Evolutionary conservation across 2,888 invertebrate genomes (phyloP).

Genomic region (Thyatira batis): DNA sequence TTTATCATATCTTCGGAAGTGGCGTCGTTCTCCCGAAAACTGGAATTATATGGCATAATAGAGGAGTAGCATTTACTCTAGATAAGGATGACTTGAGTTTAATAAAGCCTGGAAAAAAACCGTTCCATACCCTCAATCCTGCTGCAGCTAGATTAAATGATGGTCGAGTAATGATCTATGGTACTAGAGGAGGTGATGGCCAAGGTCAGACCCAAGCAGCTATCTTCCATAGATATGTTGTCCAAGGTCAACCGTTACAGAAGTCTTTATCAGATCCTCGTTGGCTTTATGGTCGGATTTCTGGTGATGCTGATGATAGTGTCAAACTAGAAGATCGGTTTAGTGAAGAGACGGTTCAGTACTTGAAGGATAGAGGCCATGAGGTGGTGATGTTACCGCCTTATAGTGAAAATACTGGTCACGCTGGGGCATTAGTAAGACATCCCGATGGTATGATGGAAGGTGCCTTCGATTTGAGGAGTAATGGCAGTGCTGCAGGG

Average conservation of each 20-base stretch:
- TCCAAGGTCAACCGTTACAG: conserved; percentile 61
- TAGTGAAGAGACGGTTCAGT: conserved; percentile 47
- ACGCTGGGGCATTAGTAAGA: conserved; percentile 66
- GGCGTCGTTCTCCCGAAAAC: conserved; percentile 64
- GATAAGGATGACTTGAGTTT: conserved; percentile 48
- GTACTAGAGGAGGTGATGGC: conserved; percentile 71
- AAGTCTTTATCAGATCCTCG: conserved; percentile 56
- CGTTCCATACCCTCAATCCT: conserved; percentile 67
- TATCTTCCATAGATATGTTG: conserved; percentile 69
- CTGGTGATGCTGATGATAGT: conserved; percentile 34
- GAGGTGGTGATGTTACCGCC: conserved; percentile 44
- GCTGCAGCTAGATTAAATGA: conserved; percentile 67
- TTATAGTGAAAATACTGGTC: conserved; percentile 53
- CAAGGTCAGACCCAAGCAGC: conserved; percentile 73
- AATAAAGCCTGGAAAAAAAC: conserved; percentile 69
- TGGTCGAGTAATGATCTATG: conserved; percentile 67
- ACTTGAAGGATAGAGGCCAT: conserved; percentile 61
- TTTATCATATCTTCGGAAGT: conserved; percentile 65
- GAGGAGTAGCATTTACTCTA: conserved; percentile 59
- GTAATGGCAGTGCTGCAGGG: conserved; percentile 68
- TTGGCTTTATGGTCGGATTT: conserved; percentile 60
- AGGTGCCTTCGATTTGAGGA: conserved; percentile 67
- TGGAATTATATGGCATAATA: conserved; percentile 72
- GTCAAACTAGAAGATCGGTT: conserved; percentile 63
- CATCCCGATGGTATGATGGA: conserved; percentile 62